Evolutionary conservation across 2,113 vertebrate species (phyloP).

Genomic region (Nematolebias whitei): DNA sequence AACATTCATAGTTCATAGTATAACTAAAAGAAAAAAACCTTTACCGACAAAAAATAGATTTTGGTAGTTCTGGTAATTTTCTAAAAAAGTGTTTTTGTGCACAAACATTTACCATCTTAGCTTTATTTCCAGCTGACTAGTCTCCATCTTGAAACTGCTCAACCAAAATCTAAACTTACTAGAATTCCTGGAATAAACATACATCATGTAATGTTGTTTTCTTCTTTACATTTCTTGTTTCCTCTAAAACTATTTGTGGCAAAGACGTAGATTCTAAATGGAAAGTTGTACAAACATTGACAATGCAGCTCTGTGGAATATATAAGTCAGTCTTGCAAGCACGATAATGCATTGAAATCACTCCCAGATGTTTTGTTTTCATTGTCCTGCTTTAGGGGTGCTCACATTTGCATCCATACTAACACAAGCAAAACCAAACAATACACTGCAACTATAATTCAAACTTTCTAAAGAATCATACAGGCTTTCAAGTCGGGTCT

Average conservation of each 20-base stretch:
- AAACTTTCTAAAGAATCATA: not conserved
- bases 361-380: slow-evolving; percentile 32
- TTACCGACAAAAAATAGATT: too few species aligned
- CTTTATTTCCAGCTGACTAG: too few species aligned
- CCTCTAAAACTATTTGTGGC: not conserved
- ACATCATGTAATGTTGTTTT: not conserved
- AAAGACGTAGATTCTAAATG: not conserved
- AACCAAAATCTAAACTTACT: not conserved
- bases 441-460: slow-evolving; percentile 1
- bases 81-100: too few species aligned
- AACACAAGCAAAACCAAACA: not conserved
- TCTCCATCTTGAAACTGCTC: too few species aligned
- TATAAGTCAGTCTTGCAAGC: slow-evolving; percentile 6
- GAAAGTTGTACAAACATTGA: not conserved
- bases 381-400: too few species aligned
- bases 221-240: not conserved
- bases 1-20: too few species aligned
- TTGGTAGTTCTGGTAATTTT: too few species aligned
- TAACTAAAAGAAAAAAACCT: too few species aligned
- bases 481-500: too few species aligned
- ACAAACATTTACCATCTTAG: too few species aligned
- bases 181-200: not conserved
- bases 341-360: slow-evolving; percentile 25
- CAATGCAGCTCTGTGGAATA: slow-evolving; percentile 9
- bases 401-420: not conserved